Conservation (phyloP, 2,113 vertebrate species). For the Turdus rufiventris region DNA sequence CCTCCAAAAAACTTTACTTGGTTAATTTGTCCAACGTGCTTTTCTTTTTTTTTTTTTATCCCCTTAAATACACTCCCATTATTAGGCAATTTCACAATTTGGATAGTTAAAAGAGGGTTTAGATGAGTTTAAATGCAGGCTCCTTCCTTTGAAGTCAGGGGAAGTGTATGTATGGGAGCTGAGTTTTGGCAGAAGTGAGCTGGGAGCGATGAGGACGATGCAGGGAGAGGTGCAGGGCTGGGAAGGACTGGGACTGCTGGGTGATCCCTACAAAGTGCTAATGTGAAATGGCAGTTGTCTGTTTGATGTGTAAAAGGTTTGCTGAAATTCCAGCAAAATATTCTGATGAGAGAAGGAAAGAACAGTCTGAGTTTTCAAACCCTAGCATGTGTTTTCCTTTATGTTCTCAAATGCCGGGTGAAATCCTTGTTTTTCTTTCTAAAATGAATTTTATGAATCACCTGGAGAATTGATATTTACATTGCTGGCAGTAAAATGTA, state of each 20-base stretch:
- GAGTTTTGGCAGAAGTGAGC: not conserved
- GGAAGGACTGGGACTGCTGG: not conserved
- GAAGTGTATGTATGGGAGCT: not conserved
- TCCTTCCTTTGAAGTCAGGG: conserved; percentile 1
- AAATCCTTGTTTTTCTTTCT: conserved; percentile 50
- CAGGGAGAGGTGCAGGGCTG: not conserved
- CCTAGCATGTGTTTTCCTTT: conserved; percentile 50
- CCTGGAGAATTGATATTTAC: conserved; percentile 62
- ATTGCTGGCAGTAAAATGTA: conserved; percentile 54
- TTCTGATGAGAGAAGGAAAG: conserved; percentile 22
- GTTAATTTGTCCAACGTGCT: conserved; percentile 54
- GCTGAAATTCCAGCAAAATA: conserved; percentile 40
- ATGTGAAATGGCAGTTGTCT: not conserved
- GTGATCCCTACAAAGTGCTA: not conserved
- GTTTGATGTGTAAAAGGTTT: conserved; percentile 33
- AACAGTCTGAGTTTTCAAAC: not conserved
- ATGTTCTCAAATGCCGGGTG: conserved; percentile 31
- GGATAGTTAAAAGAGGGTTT: conserved; percentile 30
- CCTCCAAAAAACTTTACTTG: conserved; percentile 62
- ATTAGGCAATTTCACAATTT: conserved; percentile 38
- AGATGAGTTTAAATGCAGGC: not conserved
- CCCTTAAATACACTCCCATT: not conserved
- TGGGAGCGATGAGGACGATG: not conserved
- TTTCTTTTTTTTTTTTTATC: not conserved
- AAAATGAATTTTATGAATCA: conserved; percentile 68